Evolutionary conservation across 1,140 invertebrate genomes (phyloP).

Genomic region (Drosophila albomicans): DNA sequence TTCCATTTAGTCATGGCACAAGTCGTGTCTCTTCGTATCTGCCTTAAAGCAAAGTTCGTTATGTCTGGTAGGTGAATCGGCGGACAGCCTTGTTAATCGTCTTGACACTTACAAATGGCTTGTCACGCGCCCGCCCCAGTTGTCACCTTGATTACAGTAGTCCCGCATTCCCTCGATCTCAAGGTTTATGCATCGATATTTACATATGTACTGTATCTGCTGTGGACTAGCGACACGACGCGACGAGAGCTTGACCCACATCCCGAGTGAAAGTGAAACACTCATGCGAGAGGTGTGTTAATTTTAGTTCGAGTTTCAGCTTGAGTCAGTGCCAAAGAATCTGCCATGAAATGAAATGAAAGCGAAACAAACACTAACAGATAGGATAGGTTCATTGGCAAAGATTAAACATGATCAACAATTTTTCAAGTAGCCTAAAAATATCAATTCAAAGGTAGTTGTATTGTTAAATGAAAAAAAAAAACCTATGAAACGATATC

Average conservation of each 20-base stretch:
- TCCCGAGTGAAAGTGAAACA: constrained; percentile 64
- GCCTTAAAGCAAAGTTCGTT: background rate
- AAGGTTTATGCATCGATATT: constrained; percentile 37
- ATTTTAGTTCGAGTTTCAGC: constrained; percentile 6
- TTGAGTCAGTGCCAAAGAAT: constrained; percentile 43
- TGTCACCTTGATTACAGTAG: constrained; percentile 56
- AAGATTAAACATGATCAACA: background rate
- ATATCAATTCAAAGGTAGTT: background rate
- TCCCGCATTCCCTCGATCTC: constrained; percentile 17
- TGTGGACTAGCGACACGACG: background rate
- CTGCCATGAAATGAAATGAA: constrained; percentile 20
- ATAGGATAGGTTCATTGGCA: background rate
- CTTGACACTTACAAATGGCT: constrained; percentile 58
- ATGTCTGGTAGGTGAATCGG: constrained; percentile 21
- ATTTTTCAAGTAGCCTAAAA: background rate
- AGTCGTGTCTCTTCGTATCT: too few species aligned
- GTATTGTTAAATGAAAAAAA: too few species aligned
- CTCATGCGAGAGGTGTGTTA: constrained; percentile 28
- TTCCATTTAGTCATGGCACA: too few species aligned
- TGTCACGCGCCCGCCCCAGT: constrained; percentile 42
- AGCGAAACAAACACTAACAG: background rate
- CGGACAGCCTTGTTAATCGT: constrained; percentile 48
- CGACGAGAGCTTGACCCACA: constrained; percentile 54
- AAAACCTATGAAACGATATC: background rate
- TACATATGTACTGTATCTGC: constrained; percentile 16